phyloP scores from a whole-genome alignment of 1,140 invertebrate species.

The Lasaia peninsularis region DNA sequence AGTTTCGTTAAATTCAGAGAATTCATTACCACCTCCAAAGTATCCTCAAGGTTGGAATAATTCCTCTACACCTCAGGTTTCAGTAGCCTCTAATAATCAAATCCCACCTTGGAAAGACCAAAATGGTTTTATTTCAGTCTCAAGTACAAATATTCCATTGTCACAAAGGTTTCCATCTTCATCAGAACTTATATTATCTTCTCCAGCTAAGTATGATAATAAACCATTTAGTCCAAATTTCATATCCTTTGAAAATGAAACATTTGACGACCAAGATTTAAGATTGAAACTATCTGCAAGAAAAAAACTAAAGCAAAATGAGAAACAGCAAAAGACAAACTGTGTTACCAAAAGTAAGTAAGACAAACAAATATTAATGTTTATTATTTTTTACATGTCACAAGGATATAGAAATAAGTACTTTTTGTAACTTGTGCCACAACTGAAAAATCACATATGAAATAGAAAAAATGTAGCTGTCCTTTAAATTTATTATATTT shows the following conservation, averaged over 20 bases:
- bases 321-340: not conserved
- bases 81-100: not conserved
- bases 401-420: no score
- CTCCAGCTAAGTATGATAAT: conserved; percentile 12
- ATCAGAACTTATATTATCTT: not conserved
- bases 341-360: not conserved
- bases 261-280: conserved; percentile 17
- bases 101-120: not conserved
- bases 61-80: not conserved
- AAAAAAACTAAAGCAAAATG: not conserved
- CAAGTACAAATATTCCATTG: not conserved
- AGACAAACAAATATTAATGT: no score
- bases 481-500: no score
- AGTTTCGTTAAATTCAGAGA: not conserved
- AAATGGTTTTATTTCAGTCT: conserved; percentile 4
- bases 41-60: not conserved
- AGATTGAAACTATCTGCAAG: conserved; percentile 19
- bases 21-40: not conserved
- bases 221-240: not conserved
- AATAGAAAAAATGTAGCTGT: no score
- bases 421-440: no score
- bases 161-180: not conserved
- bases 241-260: conserved; percentile 1
- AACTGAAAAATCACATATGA: no score
- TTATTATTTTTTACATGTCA: no score